phyloP scores from a whole-genome alignment of 2,113 vertebrate species.

The Paraplagusia blochii region DNA sequence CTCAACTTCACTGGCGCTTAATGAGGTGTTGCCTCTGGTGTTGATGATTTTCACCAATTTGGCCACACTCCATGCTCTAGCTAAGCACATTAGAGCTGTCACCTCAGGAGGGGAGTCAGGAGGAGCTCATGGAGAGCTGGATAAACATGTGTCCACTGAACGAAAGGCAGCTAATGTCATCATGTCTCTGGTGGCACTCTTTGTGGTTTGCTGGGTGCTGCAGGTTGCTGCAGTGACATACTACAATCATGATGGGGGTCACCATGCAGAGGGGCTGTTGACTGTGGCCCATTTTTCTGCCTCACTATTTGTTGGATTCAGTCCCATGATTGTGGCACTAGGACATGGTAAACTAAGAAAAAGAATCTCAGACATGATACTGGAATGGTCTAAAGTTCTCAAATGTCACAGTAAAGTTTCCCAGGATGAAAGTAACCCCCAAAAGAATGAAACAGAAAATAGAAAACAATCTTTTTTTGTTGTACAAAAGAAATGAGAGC shows the following conservation, averaged over 20 bases:
- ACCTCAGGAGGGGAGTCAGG: constrained; percentile 27
- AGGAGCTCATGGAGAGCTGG: constrained; percentile 37
- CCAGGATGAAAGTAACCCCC: background rate
- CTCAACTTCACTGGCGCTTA: constrained; percentile 71
- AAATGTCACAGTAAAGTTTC: constrained; percentile 15
- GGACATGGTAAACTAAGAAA: constrained; percentile 77
- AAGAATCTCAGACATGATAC: constrained; percentile 56
- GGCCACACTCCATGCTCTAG: constrained; percentile 68
- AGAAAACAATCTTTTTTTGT: constrained; percentile 35
- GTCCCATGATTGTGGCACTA: constrained; percentile 77
- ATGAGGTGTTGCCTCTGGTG: constrained; percentile 73
- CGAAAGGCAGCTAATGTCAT: constrained; percentile 78
- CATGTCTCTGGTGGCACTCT: constrained; percentile 71
- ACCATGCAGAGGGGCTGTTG: constrained; percentile 67
- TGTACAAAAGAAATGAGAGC: constrained; percentile 34
- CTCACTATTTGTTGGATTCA: constrained; percentile 77
- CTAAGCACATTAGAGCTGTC: constrained; percentile 73
- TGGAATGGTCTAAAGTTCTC: constrained; percentile 27
- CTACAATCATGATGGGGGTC: constrained; percentile 75
- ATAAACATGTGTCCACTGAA: constrained; percentile 64
- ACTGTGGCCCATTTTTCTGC: constrained; percentile 77
- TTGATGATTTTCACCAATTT: constrained; percentile 77
- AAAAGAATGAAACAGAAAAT: constrained; percentile 9
- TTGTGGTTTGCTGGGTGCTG: constrained; percentile 76
- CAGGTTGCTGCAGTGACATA: constrained; percentile 78